A percentile compares a stretch with the other conserved stretches of the same genome.
Conservation (phyloP, 1,140 invertebrate species). For the Heliothis subflexa region DNA sequence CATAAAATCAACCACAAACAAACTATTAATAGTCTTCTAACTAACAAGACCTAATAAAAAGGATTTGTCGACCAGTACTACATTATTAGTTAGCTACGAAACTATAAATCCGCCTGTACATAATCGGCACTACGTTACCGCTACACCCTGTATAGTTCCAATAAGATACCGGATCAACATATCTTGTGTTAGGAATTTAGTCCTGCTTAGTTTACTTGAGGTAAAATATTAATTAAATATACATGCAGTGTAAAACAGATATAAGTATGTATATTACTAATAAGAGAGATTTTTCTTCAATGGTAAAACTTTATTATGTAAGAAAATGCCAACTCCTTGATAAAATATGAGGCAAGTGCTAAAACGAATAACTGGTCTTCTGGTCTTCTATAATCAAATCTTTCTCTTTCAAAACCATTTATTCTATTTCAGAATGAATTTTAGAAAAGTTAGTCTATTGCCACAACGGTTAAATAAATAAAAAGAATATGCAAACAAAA, state of each 20-base stretch:
- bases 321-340: no score
- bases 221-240: background rate
- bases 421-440: no score
- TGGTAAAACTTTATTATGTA: no score
- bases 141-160: constrained; percentile 8
- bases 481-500: no score
- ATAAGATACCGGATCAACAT: constrained; percentile 33
- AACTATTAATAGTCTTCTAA: background rate
- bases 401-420: no score
- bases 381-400: no score
- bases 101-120: constrained; percentile 12
- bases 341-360: no score
- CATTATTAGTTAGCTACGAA: constrained; percentile 2
- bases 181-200: constrained; percentile 21
- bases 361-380: no score
- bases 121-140: constrained; percentile 32
- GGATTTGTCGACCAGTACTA: background rate
- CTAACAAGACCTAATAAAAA: constrained; percentile 15
- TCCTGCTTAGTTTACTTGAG: constrained; percentile 1
- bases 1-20: background rate
- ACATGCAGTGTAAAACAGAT: no score
- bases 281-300: background rate
- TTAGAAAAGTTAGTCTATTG: no score
- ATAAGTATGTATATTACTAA: no score
- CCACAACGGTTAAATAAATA: no score